Evolutionary conservation across 2,113 vertebrate genomes (phyloP).

Genomic region (Pterophyllum scalare): DNA sequence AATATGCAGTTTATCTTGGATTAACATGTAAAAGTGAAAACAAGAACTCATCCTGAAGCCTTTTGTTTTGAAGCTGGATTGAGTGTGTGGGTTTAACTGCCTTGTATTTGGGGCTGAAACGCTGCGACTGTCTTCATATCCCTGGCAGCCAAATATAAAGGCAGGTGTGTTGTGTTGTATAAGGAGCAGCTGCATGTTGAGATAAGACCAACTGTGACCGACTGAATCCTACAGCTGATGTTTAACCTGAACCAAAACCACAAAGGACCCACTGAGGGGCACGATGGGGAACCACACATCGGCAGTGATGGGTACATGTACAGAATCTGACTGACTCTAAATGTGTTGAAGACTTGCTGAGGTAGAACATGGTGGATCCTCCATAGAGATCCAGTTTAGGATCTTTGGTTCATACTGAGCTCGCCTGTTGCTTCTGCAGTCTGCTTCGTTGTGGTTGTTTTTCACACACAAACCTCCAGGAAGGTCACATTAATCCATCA

Average conservation of each 20-base stretch:
- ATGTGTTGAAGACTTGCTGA: neutral
- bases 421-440: neutral
- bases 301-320: neutral
- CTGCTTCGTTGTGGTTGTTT: neutral
- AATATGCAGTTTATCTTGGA: neutral
- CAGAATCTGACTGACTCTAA: neutral
- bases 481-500: neutral
- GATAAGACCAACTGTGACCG: neutral
- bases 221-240: neutral
- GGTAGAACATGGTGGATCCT: neutral
- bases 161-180: neutral
- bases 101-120: neutral
- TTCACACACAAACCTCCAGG: neutral
- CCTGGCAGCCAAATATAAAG: neutral
- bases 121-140: neutral
- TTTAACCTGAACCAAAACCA: neutral
- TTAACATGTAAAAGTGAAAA: neutral
- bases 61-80: neutral
- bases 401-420: constrained; percentile 4
- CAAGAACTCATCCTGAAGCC: neutral
- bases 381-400: neutral
- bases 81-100: neutral
- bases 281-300: neutral
- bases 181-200: neutral
- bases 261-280: neutral